Conservation (phyloP, 2,797 vertebrate genomes). For the Atherinosoma microstoma region DNA sequence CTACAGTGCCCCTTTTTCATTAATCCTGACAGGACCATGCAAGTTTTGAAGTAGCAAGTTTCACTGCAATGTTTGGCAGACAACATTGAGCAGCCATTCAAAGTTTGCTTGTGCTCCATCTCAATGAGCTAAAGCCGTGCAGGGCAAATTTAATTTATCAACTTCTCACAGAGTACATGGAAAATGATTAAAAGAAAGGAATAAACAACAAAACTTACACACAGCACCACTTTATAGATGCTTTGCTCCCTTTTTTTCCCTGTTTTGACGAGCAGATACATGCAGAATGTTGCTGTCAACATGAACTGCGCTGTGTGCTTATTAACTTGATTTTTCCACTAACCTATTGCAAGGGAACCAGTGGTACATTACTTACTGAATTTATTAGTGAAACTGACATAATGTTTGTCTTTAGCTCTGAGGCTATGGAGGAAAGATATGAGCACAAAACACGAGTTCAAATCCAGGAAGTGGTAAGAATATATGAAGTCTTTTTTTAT, state of each 20-base stretch:
- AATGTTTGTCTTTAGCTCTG: conserved; percentile 72
- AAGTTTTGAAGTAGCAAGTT: neutral
- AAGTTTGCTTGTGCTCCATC: neutral
- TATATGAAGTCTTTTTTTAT: conserved; percentile 5
- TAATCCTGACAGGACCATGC: neutral
- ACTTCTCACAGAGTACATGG: neutral
- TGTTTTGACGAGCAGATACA: neutral
- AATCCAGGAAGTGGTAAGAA: conserved; percentile 82
- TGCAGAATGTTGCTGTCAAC: neutral
- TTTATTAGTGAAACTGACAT: conserved; percentile 25
- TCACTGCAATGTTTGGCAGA: neutral
- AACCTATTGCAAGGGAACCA: neutral
- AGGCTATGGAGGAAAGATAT: conserved; percentile 78
- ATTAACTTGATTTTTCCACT: neutral
- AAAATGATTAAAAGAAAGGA: neutral
- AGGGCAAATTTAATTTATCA: no score
- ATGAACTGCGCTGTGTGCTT: neutral
- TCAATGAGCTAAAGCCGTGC: neutral
- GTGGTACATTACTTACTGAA: neutral
- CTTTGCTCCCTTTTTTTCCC: neutral
- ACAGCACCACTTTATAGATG: neutral
- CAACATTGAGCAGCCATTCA: neutral
- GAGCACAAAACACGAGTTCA: conserved; percentile 73
- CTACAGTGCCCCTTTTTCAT: neutral
- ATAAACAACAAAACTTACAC: neutral